phyloP scores from a whole-genome alignment of 2,888 invertebrate genomes.

The Smittia sp. region DNA sequence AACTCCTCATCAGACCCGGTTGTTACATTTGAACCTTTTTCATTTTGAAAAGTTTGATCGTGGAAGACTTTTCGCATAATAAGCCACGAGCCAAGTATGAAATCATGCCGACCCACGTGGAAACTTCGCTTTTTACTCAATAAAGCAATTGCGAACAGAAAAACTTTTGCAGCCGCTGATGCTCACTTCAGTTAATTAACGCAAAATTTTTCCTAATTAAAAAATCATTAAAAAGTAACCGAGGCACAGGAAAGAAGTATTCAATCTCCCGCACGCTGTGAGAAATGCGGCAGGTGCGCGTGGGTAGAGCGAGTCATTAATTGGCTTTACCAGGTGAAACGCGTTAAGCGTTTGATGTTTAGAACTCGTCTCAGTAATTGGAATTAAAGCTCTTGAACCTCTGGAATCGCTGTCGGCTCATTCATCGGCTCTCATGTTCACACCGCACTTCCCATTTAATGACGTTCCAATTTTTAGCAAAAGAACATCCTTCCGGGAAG shows the following conservation, averaged over 20 bases:
- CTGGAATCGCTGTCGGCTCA: neutral
- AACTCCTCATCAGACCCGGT: no score
- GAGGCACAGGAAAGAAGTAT: neutral
- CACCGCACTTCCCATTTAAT: no score
- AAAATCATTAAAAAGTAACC: slow-evolving; percentile 12
- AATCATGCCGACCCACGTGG: no score
- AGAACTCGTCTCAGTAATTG: neutral
- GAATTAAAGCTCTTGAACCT: neutral
- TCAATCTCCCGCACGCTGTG: neutral
- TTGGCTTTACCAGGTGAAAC: neutral
- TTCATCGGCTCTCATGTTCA: no score
- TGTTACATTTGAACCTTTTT: no score
- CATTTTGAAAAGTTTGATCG: no score
- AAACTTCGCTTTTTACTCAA: neutral
- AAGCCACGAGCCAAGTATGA: no score
- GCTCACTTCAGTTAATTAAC: slow-evolving; percentile 9
- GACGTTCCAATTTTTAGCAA: no score
- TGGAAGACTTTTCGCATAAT: no score
- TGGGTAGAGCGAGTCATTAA: neutral
- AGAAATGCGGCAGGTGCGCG: neutral
- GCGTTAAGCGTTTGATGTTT: neutral
- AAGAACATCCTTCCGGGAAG: neutral
- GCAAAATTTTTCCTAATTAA: slow-evolving; percentile 5
- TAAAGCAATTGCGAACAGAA: neutral
- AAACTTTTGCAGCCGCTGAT: neutral